Percentiles rank a stretch among this genome's conserved stretches.
Conservation (phyloP, 2,797 vertebrate genomes). For the Trachops cirrhosus region DNA sequence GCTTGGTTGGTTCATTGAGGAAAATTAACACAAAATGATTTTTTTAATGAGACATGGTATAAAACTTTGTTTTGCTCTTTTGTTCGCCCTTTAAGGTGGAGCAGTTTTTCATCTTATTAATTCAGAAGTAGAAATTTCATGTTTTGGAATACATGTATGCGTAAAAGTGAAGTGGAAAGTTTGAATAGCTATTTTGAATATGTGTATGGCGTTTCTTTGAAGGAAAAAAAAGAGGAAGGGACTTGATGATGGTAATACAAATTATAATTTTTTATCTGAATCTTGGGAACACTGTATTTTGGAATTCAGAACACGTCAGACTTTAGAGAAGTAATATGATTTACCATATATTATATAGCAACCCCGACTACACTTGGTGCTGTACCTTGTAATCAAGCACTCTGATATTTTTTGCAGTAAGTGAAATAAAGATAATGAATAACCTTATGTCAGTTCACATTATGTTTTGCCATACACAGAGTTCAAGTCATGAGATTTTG, state of each 20-base stretch:
- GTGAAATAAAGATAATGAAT: not conserved
- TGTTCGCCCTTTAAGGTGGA: not conserved
- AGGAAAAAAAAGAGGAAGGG: not conserved
- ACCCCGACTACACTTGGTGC: not conserved
- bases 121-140: constrained; percentile 29
- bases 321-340: constrained; percentile 17
- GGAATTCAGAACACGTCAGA: not conserved
- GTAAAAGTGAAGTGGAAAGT: constrained; percentile 24
- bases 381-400: not conserved
- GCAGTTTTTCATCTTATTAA: not conserved
- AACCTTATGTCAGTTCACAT: not conserved
- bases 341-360: not conserved
- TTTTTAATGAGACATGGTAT: not conserved
- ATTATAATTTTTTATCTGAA: not conserved
- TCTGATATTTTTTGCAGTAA: not conserved
- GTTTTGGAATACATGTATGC: not conserved
- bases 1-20: not conserved
- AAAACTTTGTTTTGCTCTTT: not conserved
- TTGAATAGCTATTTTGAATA: not conserved
- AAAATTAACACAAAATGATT: not conserved
- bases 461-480: constrained; percentile 16
- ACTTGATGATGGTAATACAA: not conserved
- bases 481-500: constrained; percentile 43
- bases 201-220: not conserved
- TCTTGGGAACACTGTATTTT: not conserved